Conservation (phyloP, 2,113 vertebrate genomes). For the Callorhinus ursinus region DNA sequence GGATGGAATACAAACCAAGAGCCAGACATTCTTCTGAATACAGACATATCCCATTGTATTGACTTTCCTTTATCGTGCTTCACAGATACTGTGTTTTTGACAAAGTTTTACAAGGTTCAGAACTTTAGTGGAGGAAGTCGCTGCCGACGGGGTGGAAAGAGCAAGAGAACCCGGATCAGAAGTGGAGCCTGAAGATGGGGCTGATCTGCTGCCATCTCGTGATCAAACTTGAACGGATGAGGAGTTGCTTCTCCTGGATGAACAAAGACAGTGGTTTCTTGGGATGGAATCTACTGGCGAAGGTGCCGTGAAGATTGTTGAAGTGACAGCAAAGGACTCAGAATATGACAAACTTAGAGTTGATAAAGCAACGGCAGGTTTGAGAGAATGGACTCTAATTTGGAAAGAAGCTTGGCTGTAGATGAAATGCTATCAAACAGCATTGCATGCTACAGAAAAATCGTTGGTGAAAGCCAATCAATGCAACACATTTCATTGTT, state of each 20-base stretch:
- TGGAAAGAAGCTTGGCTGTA: background rate
- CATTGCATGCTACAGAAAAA: background rate
- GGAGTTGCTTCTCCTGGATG: background rate
- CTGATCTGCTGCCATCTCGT: accelerated
- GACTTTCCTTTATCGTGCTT: background rate
- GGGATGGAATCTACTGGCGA: background rate
- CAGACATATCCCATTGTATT: background rate
- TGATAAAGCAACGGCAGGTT: background rate
- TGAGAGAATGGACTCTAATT: background rate
- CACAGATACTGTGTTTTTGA: background rate
- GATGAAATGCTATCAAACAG: background rate
- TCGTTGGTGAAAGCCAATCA: background rate
- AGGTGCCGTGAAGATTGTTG: background rate
- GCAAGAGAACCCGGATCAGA: background rate
- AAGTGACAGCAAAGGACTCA: background rate
- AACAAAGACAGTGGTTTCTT: background rate
- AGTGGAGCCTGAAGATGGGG: background rate
- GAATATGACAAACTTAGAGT: background rate
- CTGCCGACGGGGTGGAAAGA: background rate
- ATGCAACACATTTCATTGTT: background rate
- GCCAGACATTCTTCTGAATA: background rate
- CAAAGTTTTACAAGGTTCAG: background rate
- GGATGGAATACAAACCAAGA: background rate
- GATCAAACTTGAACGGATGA: background rate
- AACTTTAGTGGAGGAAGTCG: background rate